Percentiles rank a stretch among this genome's conserved stretches.
Conservation (phyloP, 1,140 invertebrate species). For the Drosophila miranda region DNA sequence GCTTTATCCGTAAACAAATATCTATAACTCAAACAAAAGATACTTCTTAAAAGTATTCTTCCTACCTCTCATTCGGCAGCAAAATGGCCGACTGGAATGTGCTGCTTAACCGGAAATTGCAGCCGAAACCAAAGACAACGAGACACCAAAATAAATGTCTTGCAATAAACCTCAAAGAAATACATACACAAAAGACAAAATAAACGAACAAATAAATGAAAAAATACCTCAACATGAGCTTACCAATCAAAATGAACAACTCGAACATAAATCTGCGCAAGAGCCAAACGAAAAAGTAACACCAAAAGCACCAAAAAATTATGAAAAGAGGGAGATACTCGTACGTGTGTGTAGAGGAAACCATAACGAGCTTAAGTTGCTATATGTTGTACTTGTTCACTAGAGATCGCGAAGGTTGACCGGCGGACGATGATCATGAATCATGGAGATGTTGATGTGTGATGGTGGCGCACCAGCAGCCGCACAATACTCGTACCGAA, state of each 20-base stretch:
- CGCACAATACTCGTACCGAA: not conserved
- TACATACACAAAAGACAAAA: constrained; percentile 8
- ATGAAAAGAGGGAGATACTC: constrained; percentile 28
- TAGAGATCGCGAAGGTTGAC: constrained; percentile 53
- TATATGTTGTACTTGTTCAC: constrained; percentile 46
- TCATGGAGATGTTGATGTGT: constrained; percentile 3
- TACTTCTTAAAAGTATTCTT: no score
- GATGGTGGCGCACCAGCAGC: constrained; percentile 11
- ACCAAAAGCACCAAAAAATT: constrained; percentile 36
- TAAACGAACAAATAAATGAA: constrained; percentile 7
- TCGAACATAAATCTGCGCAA: constrained; percentile 54
- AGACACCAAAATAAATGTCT: not conserved
- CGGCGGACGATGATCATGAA: constrained; percentile 22
- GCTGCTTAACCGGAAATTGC: constrained; percentile 37
- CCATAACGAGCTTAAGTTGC: constrained; percentile 65
- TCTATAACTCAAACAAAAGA: no score
- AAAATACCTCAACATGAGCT: constrained; percentile 21
- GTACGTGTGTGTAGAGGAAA: constrained; percentile 49
- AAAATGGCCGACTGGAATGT: constrained; percentile 12
- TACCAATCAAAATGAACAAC: constrained; percentile 51
- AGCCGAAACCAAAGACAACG: constrained; percentile 15
- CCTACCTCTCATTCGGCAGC: not conserved
- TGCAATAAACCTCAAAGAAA: constrained; percentile 1
- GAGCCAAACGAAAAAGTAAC: constrained; percentile 58
- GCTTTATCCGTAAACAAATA: no score